Evolutionary conservation across 1,140 invertebrate genomes (phyloP), one percentile per base, ranked within the genome.

Genomic region (Monochamus saltuarius): DNA sequence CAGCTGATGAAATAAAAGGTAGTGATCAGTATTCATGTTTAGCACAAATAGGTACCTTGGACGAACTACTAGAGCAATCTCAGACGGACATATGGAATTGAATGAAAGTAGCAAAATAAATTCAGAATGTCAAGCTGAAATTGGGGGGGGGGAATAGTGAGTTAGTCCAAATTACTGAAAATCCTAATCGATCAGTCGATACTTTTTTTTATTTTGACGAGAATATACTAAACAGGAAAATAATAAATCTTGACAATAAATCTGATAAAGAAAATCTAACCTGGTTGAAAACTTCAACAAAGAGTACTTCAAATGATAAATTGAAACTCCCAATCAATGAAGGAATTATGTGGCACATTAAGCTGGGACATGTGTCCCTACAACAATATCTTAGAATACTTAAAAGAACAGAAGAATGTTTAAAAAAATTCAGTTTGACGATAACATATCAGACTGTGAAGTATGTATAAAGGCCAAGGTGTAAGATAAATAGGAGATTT

Each of bases 301-400:
- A 45, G 8, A 8, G 16, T 45, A 45, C 42, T n/a, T 11, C 42
- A 45, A 45, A 45, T n/a, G 42, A 45, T n/a, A 45, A 45, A 8
- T n/a, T n/a, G n/a, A n/a, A n/a, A 14, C 10, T 45, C 8, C 7
- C 35, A 22, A 37, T 53, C 13, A 9, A 35, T 53, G 51, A 35
- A 37, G 51, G 34, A 37, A 53, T 53, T 22, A 14, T 53, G 19
- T 53, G 4, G 51, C 51, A 53, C 37, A 38, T 53, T 14, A 53
- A 36, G 38, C 36, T 53, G 14, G 51, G 51, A 11, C 3, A 34
- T 38, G 7, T 36, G 16, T n/a, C n/a, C n/a, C n/a, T n/a, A n/a
- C n/a, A n/a, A n/a, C n/a, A n/a, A n/a, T n/a, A 14, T 6, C 34
- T 37, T 53, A 14, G 38, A 29, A 11, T 53, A 53, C 38, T 36